phyloP scores from a whole-genome alignment of 2,888 invertebrate species.

The Polydrusus tereticollis region DNA sequence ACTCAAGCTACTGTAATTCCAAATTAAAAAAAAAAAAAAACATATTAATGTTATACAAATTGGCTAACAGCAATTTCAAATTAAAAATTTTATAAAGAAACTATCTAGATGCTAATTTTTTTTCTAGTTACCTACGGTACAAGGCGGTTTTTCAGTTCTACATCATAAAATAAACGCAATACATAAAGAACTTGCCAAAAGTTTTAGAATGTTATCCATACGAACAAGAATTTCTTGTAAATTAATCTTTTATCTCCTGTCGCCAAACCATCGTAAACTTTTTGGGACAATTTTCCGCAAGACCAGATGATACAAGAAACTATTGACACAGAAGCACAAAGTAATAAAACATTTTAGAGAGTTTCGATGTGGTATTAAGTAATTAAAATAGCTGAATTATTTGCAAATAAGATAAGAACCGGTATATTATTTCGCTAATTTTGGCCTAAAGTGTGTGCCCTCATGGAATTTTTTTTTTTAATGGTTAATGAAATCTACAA shows the following conservation, averaged over 20 bases:
- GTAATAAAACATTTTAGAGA: slow-evolving; percentile 8
- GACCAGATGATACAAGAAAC: slow-evolving; percentile 1
- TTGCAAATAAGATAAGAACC: too few species aligned
- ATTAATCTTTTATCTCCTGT: slow-evolving; percentile 52
- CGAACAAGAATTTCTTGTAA: slow-evolving; percentile 52
- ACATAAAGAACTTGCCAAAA: slow-evolving; percentile 3
- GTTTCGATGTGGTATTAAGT: neutral
- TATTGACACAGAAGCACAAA: slow-evolving; percentile 3
- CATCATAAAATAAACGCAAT: too few species aligned
- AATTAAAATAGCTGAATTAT: neutral
- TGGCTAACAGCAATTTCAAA: too few species aligned
- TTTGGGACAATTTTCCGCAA: slow-evolving; percentile 22
- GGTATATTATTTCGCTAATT: too few species aligned
- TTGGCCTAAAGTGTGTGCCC: too few species aligned
- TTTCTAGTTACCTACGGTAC: too few species aligned
- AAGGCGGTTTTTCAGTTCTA: too few species aligned
- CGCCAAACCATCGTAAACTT: slow-evolving; percentile 51
- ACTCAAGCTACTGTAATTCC: slow-evolving; percentile 19
- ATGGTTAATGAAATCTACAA: too few species aligned
- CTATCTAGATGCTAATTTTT: too few species aligned
- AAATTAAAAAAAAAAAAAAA: neutral
- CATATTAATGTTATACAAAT: too few species aligned
- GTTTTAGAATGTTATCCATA: slow-evolving; percentile 44
- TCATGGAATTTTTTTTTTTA: too few species aligned
- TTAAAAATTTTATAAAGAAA: neutral